These are phyloP conservation scores for Aphodius sticticus DNA, from an alignment of 2,888 invertebrate genomes.

Conservation along the genomic window DNA sequence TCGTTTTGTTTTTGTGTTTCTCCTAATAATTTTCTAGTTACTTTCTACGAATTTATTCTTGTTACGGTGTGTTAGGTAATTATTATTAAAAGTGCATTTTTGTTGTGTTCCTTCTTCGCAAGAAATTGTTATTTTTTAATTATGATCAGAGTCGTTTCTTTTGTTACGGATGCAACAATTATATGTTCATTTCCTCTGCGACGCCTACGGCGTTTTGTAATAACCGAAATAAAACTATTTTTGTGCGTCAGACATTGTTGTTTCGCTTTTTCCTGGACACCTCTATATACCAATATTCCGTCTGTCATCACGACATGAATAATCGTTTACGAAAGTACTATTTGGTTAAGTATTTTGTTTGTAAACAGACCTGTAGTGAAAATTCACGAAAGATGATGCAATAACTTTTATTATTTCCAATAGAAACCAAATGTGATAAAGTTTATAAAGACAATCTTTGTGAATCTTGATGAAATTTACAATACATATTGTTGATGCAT, in stretches of 20 bases:
- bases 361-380: neutral
- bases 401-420: neutral
- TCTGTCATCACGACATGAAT: neutral
- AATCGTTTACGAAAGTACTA: neutral
- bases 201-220: conserved; percentile 40
- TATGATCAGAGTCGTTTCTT: conserved; percentile 19
- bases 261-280: conserved; percentile 15
- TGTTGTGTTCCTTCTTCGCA: neutral
- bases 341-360: conserved; percentile 5
- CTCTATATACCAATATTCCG: neutral
- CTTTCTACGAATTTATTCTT: neutral
- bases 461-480: too few species aligned
- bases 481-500: too few species aligned
- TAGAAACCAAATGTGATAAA: too few species aligned
- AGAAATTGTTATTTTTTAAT: conserved; percentile 11
- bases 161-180: conserved; percentile 38
- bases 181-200: conserved; percentile 33
- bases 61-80: conserved; percentile 4
- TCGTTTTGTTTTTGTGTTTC: neutral
- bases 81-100: neutral
- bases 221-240: conserved; percentile 37
- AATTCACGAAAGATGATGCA: neutral
- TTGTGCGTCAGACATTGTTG: conserved; percentile 29
- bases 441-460: too few species aligned
- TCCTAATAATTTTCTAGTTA: neutral